These are phyloP conservation scores for Pheosia gnoma DNA, from an alignment of 2,888 invertebrate species.

Conservation along the genomic window DNA sequence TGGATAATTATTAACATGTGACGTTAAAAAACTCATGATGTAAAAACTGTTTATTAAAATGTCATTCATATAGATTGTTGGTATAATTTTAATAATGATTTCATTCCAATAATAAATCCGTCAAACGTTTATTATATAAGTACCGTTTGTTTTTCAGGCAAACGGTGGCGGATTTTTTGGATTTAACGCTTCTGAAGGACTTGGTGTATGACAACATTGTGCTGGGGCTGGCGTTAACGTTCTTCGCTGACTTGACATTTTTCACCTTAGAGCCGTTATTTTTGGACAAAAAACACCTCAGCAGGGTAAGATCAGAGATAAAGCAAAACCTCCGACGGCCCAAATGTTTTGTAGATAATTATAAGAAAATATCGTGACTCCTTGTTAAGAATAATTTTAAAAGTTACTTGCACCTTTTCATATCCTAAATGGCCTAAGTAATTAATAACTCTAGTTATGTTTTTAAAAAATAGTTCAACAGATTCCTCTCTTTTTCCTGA, in stretches of 20 bases:
- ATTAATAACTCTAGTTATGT: no score
- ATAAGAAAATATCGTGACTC: background rate
- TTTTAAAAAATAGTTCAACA: no score
- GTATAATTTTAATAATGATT: background rate
- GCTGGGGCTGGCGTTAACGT: slow-evolving; percentile 87
- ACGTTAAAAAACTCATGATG: background rate
- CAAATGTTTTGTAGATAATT: no score
- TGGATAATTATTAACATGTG: background rate
- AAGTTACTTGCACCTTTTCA: no score
- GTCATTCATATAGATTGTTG: background rate
- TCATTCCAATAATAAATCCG: background rate
- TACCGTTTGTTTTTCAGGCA: slow-evolving; percentile 62
- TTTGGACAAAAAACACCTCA: slow-evolving; percentile 81
- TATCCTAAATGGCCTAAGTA: no score
- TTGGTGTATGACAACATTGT: slow-evolving; percentile 87
- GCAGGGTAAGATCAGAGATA: slow-evolving; percentile 55
- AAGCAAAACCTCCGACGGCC: no score
- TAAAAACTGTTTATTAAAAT: background rate
- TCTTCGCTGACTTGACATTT: slow-evolving; percentile 88
- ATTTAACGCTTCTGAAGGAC: slow-evolving; percentile 86
- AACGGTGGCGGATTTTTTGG: slow-evolving; percentile 84
- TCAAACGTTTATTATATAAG: background rate
- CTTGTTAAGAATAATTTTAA: no score
- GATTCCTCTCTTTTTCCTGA: no score
- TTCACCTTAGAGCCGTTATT: slow-evolving; percentile 87